A percentile compares a stretch with the other conserved stretches of the same genome.
phyloP scores from a whole-genome alignment of 2,888 invertebrate genomes.

The Neocrepidodera transversa region DNA sequence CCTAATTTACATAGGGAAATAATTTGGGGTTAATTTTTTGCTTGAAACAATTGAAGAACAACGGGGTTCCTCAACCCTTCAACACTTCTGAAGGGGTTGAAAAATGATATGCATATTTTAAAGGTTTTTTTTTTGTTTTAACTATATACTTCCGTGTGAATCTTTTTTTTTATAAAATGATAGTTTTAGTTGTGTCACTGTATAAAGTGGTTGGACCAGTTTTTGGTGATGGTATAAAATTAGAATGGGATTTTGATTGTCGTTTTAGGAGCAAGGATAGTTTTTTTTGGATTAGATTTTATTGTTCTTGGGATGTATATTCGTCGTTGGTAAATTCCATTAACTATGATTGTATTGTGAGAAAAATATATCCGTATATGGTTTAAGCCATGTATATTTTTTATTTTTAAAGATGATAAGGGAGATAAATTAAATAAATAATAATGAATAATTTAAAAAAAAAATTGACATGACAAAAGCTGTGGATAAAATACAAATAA shows the following conservation, averaged over 20 bases:
- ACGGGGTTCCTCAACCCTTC: constrained; percentile 39
- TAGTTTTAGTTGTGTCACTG: constrained; percentile 37
- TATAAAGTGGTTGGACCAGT: constrained; percentile 40
- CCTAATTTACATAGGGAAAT: constrained; percentile 52
- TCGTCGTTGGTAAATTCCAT: neutral
- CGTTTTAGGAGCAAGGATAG: neutral
- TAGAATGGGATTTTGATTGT: constrained; percentile 37
- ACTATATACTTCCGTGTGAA: constrained; percentile 47
- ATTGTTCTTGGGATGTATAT: constrained; percentile 3
- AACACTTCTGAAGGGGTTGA: constrained; percentile 40
- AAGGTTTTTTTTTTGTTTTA: constrained; percentile 51
- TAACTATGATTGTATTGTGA: neutral
- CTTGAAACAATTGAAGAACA: constrained; percentile 53
- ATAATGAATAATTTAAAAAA: no score
- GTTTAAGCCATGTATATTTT: no score
- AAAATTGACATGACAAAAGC: no score
- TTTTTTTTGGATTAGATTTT: constrained; percentile 12
- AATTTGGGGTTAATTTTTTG: constrained; percentile 55
- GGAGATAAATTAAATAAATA: no score
- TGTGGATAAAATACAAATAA: no score
- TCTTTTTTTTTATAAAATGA: constrained; percentile 42
- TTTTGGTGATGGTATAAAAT: constrained; percentile 24
- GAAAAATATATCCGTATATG: no score
- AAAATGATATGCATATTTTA: constrained; percentile 54
- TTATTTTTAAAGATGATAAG: no score